These are phyloP conservation scores for Origma solitaria DNA, from an alignment of 2,113 vertebrate genomes.

Conservation along the genomic window DNA sequence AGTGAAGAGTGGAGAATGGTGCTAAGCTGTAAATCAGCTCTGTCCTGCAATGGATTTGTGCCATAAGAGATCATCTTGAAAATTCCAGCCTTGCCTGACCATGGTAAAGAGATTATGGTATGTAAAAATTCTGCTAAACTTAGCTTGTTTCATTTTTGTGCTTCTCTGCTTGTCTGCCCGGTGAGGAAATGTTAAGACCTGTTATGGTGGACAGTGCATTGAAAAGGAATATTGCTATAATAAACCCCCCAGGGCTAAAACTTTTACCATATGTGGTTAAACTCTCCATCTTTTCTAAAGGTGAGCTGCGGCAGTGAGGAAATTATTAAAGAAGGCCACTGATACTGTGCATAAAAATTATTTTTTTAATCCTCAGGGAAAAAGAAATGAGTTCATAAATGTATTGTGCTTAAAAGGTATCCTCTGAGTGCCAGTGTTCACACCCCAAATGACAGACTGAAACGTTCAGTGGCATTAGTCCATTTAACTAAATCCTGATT, in stretches of 20 bases:
- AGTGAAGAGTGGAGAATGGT: conserved; percentile 69
- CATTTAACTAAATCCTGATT: conserved; percentile 48
- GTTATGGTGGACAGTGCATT: conserved; percentile 14
- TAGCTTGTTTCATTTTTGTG: conserved; percentile 61
- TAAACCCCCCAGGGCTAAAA: conserved; percentile 33
- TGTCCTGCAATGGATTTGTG: conserved; percentile 70
- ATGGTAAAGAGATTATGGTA: conserved; percentile 70
- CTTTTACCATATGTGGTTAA: conserved; percentile 8
- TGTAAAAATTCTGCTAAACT: conserved; percentile 69
- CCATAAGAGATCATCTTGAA: conserved; percentile 70
- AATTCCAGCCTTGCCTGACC: conserved; percentile 70
- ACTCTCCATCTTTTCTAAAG: conserved; percentile 27
- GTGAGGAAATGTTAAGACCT: conserved; percentile 55
- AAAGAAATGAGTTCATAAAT: conserved; percentile 37
- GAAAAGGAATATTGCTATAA: conserved; percentile 18
- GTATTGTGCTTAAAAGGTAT: conserved; percentile 37
- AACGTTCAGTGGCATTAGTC: background rate
- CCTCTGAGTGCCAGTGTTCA: conserved; percentile 13
- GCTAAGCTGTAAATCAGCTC: conserved; percentile 75
- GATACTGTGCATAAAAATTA: conserved; percentile 17
- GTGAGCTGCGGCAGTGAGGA: background rate
- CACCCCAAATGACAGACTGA: conserved; percentile 22
- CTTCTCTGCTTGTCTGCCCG: conserved; percentile 45
- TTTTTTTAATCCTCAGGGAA: conserved; percentile 26
- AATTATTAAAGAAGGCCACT: conserved; percentile 52